phyloP scores from a whole-genome alignment of 2,113 vertebrate genomes.

The Microtus pennsylvanicus region DNA sequence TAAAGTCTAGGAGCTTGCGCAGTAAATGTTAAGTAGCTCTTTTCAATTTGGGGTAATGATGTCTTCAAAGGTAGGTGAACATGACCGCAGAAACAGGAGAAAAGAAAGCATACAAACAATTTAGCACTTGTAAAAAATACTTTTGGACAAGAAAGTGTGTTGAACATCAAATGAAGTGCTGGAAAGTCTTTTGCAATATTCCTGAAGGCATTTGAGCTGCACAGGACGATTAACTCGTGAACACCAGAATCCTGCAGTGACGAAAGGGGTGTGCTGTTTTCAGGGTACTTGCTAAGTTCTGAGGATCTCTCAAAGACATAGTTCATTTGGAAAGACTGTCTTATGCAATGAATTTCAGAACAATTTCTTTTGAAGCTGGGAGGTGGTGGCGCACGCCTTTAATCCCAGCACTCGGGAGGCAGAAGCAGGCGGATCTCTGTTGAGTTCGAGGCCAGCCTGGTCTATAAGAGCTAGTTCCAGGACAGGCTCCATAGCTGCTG shows the following conservation, averaged over 20 bases:
- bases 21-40: not conserved
- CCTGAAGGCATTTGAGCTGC: not conserved
- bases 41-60: not conserved
- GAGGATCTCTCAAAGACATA: not conserved
- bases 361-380: not conserved
- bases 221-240: not conserved
- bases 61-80: not conserved
- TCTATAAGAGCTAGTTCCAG: too few relatives aligned
- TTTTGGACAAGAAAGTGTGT: not conserved
- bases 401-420: too few relatives aligned
- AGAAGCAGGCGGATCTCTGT: too few relatives aligned
- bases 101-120: not conserved
- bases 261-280: not conserved
- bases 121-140: not conserved
- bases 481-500: too few relatives aligned
- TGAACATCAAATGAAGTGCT: not conserved
- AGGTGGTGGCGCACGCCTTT: fast-evolving
- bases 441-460: too few relatives aligned
- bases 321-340: not conserved
- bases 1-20: not conserved
- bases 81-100: not conserved
- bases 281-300: not conserved
- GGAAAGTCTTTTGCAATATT: not conserved
- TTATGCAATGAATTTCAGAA: not conserved
- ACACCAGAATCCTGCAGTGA: not conserved